Conservation (phyloP, 2,113 vertebrate species). For the Himantopus leucocephalus region DNA sequence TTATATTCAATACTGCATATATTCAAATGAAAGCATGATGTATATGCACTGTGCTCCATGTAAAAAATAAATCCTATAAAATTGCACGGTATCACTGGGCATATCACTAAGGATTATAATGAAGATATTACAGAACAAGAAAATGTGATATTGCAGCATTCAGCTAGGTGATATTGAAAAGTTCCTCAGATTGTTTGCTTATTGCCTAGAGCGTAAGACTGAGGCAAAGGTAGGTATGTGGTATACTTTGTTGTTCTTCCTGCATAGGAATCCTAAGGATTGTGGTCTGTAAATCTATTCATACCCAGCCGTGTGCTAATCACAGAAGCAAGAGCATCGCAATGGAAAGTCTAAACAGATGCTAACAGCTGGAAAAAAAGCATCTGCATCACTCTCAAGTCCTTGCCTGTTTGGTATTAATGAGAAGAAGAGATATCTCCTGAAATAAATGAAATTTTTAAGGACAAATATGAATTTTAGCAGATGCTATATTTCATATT, state of each 20-base stretch:
- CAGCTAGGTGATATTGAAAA: not conserved
- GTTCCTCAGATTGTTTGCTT: not conserved
- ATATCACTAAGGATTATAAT: not conserved
- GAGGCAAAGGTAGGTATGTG: not conserved
- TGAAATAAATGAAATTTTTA: not conserved
- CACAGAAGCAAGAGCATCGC: not conserved
- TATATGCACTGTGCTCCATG: not conserved
- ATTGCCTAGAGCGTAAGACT: not conserved
- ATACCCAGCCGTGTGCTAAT: not conserved
- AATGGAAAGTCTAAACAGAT: not conserved
- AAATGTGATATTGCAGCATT: not conserved
- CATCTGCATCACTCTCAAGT: not conserved
- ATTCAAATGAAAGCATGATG: not conserved
- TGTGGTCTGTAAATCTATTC: not conserved
- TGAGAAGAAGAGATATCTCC: not conserved
- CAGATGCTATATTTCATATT: not conserved
- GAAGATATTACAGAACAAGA: not conserved
- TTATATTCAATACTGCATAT: not conserved
- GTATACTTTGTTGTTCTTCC: not conserved
- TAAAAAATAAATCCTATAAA: not conserved
- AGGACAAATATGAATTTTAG: not conserved
- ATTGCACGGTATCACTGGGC: not conserved
- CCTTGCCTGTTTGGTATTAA: not conserved
- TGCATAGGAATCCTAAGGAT: not conserved
- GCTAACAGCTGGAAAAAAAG: not conserved